Evolutionary conservation across 2,888 invertebrate genomes (phyloP).

Genomic region (Hemithea aestivaria): DNA sequence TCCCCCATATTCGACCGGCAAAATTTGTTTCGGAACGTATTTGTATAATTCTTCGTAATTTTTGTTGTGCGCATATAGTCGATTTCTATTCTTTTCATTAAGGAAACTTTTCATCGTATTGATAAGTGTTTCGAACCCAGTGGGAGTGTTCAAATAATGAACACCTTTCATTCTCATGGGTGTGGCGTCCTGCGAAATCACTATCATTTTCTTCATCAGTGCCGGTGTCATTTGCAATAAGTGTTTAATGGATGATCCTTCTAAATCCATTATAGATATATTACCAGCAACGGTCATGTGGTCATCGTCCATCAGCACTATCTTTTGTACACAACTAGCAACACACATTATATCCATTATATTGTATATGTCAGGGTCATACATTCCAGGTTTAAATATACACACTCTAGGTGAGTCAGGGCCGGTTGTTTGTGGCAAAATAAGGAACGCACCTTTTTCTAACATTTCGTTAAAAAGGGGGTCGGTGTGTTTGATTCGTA

Average conservation of each 20-base stretch:
- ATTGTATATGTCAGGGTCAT: no score
- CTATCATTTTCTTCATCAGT: conserved; percentile 72
- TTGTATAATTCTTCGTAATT: background rate
- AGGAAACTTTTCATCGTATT: conserved; percentile 73
- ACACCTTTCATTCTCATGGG: conserved; percentile 79
- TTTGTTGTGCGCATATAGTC: conserved; percentile 67
- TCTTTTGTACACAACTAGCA: no score
- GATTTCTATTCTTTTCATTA: conserved; percentile 76
- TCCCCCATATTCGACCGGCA: no score
- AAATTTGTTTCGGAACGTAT: no score
- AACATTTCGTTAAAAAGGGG: no score
- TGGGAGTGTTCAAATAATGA: conserved; percentile 78
- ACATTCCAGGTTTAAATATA: no score
- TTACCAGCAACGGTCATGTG: conserved; percentile 60
- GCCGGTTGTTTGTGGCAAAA: no score
- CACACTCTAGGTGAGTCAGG: no score
- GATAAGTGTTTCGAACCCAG: conserved; percentile 77
- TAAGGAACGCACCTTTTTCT: no score
- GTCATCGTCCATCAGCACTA: conserved; percentile 75
- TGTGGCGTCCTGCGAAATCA: conserved; percentile 72
- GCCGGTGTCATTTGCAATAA: conserved; percentile 73
- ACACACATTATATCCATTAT: no score
- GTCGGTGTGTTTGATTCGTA: no score
- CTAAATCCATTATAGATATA: conserved; percentile 71
- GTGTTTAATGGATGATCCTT: conserved; percentile 68